A percentile compares a stretch with the other conserved stretches of the same genome.
These are phyloP conservation scores for Zaprionus davidi DNA, from an alignment of 1,140 invertebrate species.

Conservation along the genomic window DNA sequence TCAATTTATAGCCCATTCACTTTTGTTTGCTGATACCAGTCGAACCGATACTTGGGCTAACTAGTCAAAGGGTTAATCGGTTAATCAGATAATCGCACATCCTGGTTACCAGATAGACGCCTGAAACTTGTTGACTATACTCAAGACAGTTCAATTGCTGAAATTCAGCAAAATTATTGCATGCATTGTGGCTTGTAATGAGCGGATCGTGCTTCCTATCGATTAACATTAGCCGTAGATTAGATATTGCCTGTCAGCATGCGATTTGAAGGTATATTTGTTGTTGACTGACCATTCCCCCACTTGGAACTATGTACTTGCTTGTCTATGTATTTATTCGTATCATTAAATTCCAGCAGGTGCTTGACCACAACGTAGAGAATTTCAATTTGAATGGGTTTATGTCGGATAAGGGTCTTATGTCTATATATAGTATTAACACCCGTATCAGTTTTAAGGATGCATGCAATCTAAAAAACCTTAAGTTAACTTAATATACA, in stretches of 20 bases:
- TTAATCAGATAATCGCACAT: slow-evolving; percentile 22
- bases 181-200: slow-evolving; percentile 4
- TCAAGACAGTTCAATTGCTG: no score
- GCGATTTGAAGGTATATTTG: slow-evolving; percentile 12
- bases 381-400: not conserved
- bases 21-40: not conserved
- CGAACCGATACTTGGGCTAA: not conserved
- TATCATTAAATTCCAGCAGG: not conserved
- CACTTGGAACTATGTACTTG: slow-evolving; percentile 5
- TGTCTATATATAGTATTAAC: no score
- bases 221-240: slow-evolving; percentile 38
- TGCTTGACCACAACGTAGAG: not conserved
- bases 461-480: no score
- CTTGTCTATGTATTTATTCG: not conserved
- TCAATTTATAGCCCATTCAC: slow-evolving; percentile 8
- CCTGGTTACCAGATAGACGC: not conserved
- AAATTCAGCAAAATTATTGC: not conserved
- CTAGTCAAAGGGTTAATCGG: slow-evolving; percentile 11
- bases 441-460: no score
- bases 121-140: not conserved
- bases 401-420: not conserved
- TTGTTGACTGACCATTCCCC: not conserved
- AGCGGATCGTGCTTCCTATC: not conserved
- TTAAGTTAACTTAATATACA: no score
- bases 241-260: slow-evolving; percentile 32